These are phyloP conservation scores for Kradibia gibbosae DNA, from an alignment of 1,140 invertebrate species.

Conservation along the genomic window DNA sequence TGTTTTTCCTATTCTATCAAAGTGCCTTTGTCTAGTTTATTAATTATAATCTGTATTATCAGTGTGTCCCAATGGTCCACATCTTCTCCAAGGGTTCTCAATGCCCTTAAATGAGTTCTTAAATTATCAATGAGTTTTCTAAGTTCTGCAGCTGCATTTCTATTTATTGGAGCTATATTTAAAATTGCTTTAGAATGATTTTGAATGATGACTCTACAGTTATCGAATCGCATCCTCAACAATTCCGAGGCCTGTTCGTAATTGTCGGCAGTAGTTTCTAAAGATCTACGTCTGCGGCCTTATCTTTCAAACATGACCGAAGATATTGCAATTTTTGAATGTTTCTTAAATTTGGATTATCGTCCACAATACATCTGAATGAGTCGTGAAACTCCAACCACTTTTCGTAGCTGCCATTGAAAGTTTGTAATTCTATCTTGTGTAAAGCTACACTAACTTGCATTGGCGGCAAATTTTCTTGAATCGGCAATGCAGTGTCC, in stretches of 20 bases:
- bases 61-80: neutral
- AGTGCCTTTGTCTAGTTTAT: neutral
- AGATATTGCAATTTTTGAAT: slow-evolving; percentile 13
- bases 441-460: too few relatives aligned
- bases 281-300: neutral
- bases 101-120: neutral
- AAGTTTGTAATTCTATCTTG: neutral
- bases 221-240: neutral
- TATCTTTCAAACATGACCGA: neutral
- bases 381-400: slow-evolving; percentile 12
- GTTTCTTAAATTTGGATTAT: neutral
- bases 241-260: neutral
- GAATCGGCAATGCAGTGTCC: too few relatives aligned
- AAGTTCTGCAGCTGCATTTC: neutral
- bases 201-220: neutral
- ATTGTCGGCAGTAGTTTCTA: neutral
- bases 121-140: neutral
- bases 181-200: neutral
- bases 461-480: too few relatives aligned
- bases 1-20: neutral
- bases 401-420: neutral
- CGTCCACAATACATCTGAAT: neutral
- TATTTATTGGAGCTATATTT: neutral
- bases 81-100: neutral
- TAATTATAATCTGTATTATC: neutral